A percentile compares a stretch with the other conserved stretches of the same genome.
These are phyloP conservation scores for Lineus longissimus DNA, from an alignment of 1,140 invertebrate genomes.

Conservation along the genomic window DNA sequence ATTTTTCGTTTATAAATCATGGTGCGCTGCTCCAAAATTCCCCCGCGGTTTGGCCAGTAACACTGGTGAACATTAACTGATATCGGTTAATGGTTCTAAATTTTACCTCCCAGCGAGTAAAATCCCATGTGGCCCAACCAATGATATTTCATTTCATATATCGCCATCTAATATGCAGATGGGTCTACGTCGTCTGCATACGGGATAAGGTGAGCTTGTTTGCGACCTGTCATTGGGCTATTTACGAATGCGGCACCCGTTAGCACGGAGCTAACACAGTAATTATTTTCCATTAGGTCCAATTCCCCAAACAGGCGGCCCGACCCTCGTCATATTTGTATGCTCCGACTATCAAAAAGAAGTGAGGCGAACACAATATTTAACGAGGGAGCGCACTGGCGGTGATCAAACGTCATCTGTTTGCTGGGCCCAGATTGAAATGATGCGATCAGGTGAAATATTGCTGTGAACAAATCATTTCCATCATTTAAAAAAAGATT, in stretches of 20 bases:
- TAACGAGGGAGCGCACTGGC: no score
- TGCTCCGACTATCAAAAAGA: no score
- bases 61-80: background rate
- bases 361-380: no score
- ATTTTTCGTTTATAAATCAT: background rate
- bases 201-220: background rate
- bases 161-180: background rate
- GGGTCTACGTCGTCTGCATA: background rate
- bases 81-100: constrained; percentile 2
- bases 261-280: constrained; percentile 3
- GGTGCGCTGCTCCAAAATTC: background rate
- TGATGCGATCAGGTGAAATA: no score
- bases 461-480: no score
- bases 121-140: background rate
- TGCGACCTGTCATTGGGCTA: background rate
- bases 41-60: background rate
- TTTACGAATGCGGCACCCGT: constrained; percentile 4
- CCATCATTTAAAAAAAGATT: no score
- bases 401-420: no score
- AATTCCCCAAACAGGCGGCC: constrained; percentile 1
- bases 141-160: constrained; percentile 8
- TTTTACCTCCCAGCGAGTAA: background rate
- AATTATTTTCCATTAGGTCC: constrained; percentile 3
- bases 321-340: background rate
- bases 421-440: no score